Percentiles rank a stretch among this genome's conserved stretches.
phyloP scores from a whole-genome alignment of 1,140 invertebrate genomes.

The Cotesia vestalis region DNA sequence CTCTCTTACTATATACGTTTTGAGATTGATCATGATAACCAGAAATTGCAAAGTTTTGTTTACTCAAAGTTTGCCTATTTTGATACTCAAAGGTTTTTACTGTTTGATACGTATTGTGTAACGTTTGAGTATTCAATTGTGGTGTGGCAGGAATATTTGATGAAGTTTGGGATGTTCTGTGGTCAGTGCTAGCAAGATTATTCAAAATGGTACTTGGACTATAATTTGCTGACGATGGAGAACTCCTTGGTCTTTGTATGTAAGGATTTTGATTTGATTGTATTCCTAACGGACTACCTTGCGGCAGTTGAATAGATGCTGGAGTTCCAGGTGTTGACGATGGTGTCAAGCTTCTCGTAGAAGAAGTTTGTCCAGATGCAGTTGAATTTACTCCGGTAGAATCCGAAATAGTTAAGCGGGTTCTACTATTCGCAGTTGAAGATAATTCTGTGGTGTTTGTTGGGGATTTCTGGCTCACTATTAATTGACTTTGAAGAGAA shows the following conservation, averaged over 20 bases:
- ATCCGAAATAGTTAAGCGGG: constrained; percentile 61
- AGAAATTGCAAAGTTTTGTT: constrained; percentile 47
- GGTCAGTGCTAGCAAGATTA: constrained; percentile 45
- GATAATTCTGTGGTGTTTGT: constrained; percentile 57
- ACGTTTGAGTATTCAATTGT: constrained; percentile 53
- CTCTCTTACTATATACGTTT: constrained; percentile 55
- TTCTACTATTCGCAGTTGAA: constrained; percentile 61
- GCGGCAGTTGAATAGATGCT: constrained; percentile 67
- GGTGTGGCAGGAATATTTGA: constrained; percentile 46
- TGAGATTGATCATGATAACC: constrained; percentile 54
- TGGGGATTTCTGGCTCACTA: constrained; percentile 59
- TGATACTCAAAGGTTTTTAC: constrained; percentile 53
- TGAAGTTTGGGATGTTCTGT: constrained; percentile 52
- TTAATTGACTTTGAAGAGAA: constrained; percentile 64
- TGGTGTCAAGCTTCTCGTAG: constrained; percentile 72
- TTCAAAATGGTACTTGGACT: constrained; percentile 50
- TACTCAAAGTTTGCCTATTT: constrained; percentile 54
- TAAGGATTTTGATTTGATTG: constrained; percentile 54
- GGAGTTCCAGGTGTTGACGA: constrained; percentile 74
- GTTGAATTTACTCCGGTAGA: constrained; percentile 60
- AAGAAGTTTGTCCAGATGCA: constrained; percentile 63
- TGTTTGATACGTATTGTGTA: constrained; percentile 56
- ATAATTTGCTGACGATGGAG: constrained; percentile 58
- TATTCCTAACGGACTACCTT: constrained; percentile 61
- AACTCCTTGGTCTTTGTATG: constrained; percentile 62